phyloP scores from a whole-genome alignment of 2,113 vertebrate species.

The Silurus asotus region DNA sequence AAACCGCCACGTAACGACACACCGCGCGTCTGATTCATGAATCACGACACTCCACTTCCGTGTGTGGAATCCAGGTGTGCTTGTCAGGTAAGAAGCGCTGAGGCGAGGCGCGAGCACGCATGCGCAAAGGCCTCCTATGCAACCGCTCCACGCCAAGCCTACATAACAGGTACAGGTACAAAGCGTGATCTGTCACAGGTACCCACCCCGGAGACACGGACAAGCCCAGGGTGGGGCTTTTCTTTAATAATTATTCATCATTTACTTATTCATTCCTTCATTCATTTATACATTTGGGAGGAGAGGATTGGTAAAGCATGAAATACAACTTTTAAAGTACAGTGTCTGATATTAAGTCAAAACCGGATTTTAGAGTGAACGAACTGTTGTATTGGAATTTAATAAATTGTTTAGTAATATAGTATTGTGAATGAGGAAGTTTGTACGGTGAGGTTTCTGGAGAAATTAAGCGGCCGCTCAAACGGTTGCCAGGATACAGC shows the following conservation, averaged over 20 bases:
- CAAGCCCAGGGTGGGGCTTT: too few relatives aligned
- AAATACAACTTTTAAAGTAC: too few relatives aligned
- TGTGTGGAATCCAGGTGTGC: slow-evolving; percentile 83
- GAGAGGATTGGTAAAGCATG: too few relatives aligned
- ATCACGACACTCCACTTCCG: slow-evolving; percentile 69
- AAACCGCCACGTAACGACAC: slow-evolving; percentile 1
- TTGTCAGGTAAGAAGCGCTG: slow-evolving; percentile 68
- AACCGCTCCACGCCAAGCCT: slow-evolving; percentile 31
- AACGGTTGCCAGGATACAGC: slow-evolving; percentile 73
- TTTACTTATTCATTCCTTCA: neutral
- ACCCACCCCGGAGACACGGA: neutral
- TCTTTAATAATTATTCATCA: neutral
- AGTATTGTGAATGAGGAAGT: too few relatives aligned
- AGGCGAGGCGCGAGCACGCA: slow-evolving; percentile 55
- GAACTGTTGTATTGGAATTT: too few relatives aligned
- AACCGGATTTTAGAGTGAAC: too few relatives aligned
- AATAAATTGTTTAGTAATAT: too few relatives aligned
- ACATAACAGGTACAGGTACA: neutral
- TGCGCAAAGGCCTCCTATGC: slow-evolving; percentile 60
- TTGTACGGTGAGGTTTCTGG: too few relatives aligned
- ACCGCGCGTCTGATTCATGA: neutral
- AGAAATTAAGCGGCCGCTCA: slow-evolving; percentile 55
- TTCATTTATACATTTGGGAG: neutral
- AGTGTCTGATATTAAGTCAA: too few relatives aligned
- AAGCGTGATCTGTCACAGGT: neutral